Conservation (phyloP, 2,113 vertebrate species). For the Antechinus stuartii region DNA sequence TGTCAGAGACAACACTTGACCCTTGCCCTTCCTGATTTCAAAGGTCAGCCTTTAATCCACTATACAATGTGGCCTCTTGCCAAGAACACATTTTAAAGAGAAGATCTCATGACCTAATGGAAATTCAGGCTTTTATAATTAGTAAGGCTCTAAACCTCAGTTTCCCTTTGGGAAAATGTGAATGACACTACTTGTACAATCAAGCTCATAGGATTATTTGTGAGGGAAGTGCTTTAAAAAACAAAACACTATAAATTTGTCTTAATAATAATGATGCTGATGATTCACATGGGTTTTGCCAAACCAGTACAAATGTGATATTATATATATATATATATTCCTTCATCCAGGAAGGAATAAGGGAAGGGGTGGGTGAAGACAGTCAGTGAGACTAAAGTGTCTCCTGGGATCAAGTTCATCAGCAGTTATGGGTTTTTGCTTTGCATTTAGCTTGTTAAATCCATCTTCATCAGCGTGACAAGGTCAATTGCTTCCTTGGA, state of each 20-base stretch:
- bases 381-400: background rate
- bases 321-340: too few species aligned
- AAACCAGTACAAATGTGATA: background rate
- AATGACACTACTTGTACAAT: background rate
- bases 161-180: background rate
- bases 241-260: background rate
- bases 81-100: background rate
- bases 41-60: background rate
- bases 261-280: background rate
- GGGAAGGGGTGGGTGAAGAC: background rate
- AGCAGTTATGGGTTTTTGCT: constrained; percentile 15
- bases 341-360: background rate
- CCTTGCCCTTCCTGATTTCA: background rate
- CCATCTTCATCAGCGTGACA: constrained; percentile 36
- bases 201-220: background rate
- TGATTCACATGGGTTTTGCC: background rate
- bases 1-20: background rate
- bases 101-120: background rate
- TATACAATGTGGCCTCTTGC: background rate
- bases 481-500: constrained; percentile 45
- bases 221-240: background rate
- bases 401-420: background rate
- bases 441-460: constrained; percentile 43
- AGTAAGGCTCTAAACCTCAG: background rate
- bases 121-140: background rate